Conservation (phyloP, 2,888 invertebrate species). For the Noctua fimbriata region DNA sequence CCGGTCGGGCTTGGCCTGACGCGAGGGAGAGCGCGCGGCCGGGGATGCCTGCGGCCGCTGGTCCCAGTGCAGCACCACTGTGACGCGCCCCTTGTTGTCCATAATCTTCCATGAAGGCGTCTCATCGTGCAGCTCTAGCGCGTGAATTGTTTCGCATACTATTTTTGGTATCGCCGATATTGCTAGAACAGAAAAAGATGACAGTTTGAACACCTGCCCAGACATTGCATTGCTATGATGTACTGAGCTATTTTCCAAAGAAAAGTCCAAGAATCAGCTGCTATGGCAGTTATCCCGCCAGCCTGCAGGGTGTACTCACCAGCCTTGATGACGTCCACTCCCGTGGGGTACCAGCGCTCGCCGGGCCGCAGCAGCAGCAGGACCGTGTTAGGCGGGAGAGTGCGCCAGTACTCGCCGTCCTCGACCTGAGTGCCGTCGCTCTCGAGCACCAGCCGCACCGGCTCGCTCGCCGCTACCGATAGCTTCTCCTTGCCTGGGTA, state of each 20-base stretch:
- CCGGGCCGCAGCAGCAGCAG: constrained; percentile 96
- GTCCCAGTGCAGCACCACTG: constrained; percentile 99
- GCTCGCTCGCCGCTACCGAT: constrained; percentile 96
- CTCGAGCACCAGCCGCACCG: constrained; percentile 97
- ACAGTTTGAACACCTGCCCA: constrained; percentile 11
- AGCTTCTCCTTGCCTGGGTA: constrained; percentile 95
- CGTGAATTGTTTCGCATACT: constrained; percentile 99
- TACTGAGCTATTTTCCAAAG: neutral
- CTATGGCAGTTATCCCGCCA: neutral
- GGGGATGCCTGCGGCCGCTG: constrained; percentile 94
- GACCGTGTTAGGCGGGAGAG: constrained; percentile 97
- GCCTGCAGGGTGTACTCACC: constrained; percentile 89
- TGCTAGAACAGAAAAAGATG: constrained; percentile 90
- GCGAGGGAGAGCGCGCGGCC: constrained; percentile 89
- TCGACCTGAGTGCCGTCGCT: constrained; percentile 99
- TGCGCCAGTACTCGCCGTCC: constrained; percentile 98
- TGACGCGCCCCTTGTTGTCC: constrained; percentile 99
- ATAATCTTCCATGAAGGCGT: constrained; percentile 99
- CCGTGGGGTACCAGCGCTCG: constrained; percentile 98
- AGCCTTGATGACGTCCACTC: constrained; percentile 98
- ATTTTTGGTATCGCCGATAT: constrained; percentile 98
- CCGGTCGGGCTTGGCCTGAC: constrained; percentile 89
- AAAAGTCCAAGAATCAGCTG: neutral
- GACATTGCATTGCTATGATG: neutral
- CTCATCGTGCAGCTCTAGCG: constrained; percentile 98